Evolutionary conservation across 1,140 invertebrate genomes (phyloP), one percentile per base, ranked within the genome.

Genomic region (Drosophila busckii): DNA sequence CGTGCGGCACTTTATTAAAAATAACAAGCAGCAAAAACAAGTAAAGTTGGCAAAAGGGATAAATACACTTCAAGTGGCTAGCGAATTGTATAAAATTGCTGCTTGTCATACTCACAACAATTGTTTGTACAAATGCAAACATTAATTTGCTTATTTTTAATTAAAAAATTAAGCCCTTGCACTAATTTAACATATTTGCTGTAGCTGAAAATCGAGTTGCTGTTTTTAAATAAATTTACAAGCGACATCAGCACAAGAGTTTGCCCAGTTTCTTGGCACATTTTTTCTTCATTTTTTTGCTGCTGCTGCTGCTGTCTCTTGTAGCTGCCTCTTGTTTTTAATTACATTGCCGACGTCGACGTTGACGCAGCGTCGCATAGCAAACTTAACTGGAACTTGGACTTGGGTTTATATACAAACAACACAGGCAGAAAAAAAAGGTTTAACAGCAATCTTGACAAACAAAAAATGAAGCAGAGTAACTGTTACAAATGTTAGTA

Each of bases 161-260:
- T n/a, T n/a, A n/a, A n/a, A n/a, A n/a, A n/a, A n/a, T n/a, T n/a
- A n/a, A n/a, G 46, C 45, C 20, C 38, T 20, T 5, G 9, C 10
- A 41, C 23, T 3, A n/a, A 4, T 28, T 31, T 6, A 46, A 29
- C 40, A 44, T 53, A 58, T 50, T 58, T 44, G 40, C 61, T 48
- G 5, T 3, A 49, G 9, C 34, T 50, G 13, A 59, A 46, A 78
- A 68, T 66, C 37, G 48, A 32, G 28, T 23, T 46, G 54, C 48
- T 34, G 55, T 69, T 82, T 80, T 80, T 82, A 80, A 80, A 80
- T 80, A 75, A 82, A 80, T 80, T 80, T 78, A 31, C 16, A 17
- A 49, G 29, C 41, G 29, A 48, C 35, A 34, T 13, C 34, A 20
- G 10, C 15, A 17, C 10, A 19, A 4, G 38, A 37, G 20, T 49